Evolutionary conservation across 2,113 vertebrate genomes (phyloP).

Genomic region (Solenodon paradoxus): DNA sequence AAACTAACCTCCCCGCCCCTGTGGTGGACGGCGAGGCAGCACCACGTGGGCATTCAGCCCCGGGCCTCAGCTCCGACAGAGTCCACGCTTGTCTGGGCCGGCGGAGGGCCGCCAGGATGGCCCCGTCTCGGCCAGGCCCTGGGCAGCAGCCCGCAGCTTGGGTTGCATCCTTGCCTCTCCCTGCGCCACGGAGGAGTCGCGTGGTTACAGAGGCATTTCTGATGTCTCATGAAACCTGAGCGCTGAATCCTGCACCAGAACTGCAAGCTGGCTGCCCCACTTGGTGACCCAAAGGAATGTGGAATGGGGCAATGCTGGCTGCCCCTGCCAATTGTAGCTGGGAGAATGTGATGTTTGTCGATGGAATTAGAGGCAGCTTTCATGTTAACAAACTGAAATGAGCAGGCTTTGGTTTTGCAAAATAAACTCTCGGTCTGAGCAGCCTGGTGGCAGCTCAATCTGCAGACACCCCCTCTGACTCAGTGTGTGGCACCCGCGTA

Average conservation of each 20-base stretch:
- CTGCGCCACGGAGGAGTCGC: constrained; percentile 81
- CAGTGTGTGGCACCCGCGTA: too few species aligned
- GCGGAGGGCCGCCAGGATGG: constrained; percentile 87
- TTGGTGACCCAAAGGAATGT: constrained; percentile 79
- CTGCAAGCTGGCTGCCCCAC: constrained; percentile 72
- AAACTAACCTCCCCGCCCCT: constrained; percentile 87
- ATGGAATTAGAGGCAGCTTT: constrained; percentile 80
- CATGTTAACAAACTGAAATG: constrained; percentile 78
- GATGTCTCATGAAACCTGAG: constrained; percentile 84
- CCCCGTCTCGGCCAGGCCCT: constrained; percentile 84
- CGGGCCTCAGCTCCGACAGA: constrained; percentile 86
- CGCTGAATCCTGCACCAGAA: constrained; percentile 83
- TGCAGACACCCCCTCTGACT: constrained; percentile 35
- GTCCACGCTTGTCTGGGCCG: constrained; percentile 86
- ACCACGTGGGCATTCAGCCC: constrained; percentile 85
- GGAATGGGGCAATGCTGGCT: constrained; percentile 75
- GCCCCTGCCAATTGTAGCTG: constrained; percentile 71
- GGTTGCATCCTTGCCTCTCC: constrained; percentile 85
- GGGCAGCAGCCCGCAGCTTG: constrained; percentile 85
- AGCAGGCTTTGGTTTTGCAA: constrained; percentile 77
- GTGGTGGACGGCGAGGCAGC: constrained; percentile 79
- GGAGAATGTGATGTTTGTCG: constrained; percentile 72
- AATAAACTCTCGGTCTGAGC: constrained; percentile 71
- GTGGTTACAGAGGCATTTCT: constrained; percentile 80
- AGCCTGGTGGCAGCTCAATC: constrained; percentile 57